Evolutionary conservation across 2,888 invertebrate species (phyloP).

Genomic region (Netelia inedita): DNA sequence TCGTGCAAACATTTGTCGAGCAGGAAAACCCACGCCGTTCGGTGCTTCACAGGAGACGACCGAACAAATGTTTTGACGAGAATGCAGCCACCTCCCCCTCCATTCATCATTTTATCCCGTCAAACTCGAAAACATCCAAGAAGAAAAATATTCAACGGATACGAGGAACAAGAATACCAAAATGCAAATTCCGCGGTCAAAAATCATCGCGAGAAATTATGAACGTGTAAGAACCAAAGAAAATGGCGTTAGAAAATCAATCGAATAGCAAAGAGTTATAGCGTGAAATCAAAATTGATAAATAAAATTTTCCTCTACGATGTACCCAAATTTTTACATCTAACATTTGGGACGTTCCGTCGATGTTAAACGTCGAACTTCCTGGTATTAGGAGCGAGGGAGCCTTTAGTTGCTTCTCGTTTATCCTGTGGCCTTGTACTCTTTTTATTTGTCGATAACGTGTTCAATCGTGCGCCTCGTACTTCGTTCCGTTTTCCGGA

Average conservation of each 20-base stretch:
- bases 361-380: no score
- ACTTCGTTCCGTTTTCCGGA: no score
- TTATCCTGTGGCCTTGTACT: no score
- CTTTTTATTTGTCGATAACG: no score
- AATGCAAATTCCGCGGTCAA: not conserved
- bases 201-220: not conserved
- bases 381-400: no score
- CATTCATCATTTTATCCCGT: conserved; percentile 11
- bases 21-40: conserved; percentile 2
- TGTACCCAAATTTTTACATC: no score
- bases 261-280: no score
- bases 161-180: not conserved
- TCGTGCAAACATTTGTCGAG: conserved; percentile 21
- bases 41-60: not conserved
- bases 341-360: no score
- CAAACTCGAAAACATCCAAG: not conserved
- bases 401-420: no score
- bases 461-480: no score
- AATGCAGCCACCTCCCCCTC: not conserved
- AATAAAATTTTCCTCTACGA: no score
- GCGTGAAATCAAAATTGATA: no score
- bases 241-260: not conserved
- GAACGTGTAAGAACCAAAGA: not conserved
- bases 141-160: not conserved
- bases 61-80: conserved; percentile 25